Conservation (phyloP, 2,888 invertebrate species). For the Tenthredo notha region DNA sequence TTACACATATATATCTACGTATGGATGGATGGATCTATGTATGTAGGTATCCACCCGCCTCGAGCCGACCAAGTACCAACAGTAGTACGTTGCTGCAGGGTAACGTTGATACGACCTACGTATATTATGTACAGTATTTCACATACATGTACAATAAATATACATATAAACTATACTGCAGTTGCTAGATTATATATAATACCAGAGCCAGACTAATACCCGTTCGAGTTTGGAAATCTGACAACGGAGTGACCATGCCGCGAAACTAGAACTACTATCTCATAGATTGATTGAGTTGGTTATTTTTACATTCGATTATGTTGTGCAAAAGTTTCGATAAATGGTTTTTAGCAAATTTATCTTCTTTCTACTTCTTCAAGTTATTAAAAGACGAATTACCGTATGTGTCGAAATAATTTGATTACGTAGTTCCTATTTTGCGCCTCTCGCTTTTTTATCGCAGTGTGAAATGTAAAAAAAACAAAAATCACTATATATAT, state of each 20-base stretch:
- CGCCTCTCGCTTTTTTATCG: no score
- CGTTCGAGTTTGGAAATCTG: not conserved
- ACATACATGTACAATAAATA: not conserved
- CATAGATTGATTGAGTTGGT: not conserved
- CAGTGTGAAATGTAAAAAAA: no score
- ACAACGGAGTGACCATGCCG: not conserved
- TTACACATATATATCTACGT: slow-evolving; percentile 3
- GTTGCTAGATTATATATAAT: no score
- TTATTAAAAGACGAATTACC: no score
- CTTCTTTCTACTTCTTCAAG: no score
- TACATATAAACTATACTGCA: not conserved
- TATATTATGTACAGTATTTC: not conserved
- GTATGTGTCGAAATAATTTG: no score
- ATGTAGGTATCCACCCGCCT: not conserved
- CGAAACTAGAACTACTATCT: not conserved
- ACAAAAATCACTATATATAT: no score
- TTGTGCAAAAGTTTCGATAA: not conserved
- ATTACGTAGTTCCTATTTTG: no score
- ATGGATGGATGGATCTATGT: not conserved
- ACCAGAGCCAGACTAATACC: not conserved
- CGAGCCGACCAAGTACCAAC: not conserved
- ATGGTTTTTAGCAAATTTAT: no score
- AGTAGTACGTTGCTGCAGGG: not conserved
- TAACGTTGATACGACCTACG: not conserved
- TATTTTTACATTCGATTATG: not conserved